These are phyloP conservation scores for Uloborus plumipes DNA, from an alignment of 2,888 invertebrate species.

Conservation along the genomic window DNA sequence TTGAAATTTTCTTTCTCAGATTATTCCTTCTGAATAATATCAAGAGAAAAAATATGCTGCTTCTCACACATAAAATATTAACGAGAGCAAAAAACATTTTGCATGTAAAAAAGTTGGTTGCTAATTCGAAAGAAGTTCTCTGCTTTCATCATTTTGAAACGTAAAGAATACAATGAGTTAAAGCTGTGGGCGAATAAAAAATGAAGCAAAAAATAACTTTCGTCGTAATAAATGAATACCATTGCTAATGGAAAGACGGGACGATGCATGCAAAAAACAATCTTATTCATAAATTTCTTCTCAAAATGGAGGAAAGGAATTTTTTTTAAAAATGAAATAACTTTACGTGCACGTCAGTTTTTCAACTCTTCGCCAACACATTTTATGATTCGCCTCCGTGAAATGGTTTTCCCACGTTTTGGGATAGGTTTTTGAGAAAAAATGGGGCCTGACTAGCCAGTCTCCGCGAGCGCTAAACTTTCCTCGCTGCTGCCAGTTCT, in stretches of 20 bases:
- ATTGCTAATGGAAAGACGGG: slow-evolving; percentile 31
- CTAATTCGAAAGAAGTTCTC: too few relatives aligned
- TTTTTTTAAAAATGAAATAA: slow-evolving; percentile 16
- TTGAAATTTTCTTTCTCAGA: too few relatives aligned
- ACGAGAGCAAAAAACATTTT: too few relatives aligned
- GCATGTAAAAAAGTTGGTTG: too few relatives aligned
- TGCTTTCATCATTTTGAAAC: too few relatives aligned
- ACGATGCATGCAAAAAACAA: slow-evolving; percentile 48
- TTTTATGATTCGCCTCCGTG: slow-evolving; percentile 35
- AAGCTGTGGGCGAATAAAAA: slow-evolving; percentile 1
- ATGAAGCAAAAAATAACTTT: neutral
- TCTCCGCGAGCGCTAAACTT: slow-evolving; percentile 42
- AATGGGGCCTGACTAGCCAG: neutral
- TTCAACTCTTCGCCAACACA: slow-evolving; percentile 40
- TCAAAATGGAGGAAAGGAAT: slow-evolving; percentile 9
- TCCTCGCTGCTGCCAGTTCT: slow-evolving; percentile 39
- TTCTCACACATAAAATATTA: too few relatives aligned
- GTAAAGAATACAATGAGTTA: too few relatives aligned
- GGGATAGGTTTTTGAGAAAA: slow-evolving; percentile 20
- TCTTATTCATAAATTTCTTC: slow-evolving; percentile 42
- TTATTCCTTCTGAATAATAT: too few relatives aligned
- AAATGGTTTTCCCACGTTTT: slow-evolving; percentile 44
- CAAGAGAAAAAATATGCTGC: too few relatives aligned
- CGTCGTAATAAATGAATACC: slow-evolving; percentile 41
- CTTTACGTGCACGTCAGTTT: slow-evolving; percentile 35